Conservation (phyloP, 53 echinoderm and acorn worm genomes). For the Mesocentrotus franciscanus region DNA sequence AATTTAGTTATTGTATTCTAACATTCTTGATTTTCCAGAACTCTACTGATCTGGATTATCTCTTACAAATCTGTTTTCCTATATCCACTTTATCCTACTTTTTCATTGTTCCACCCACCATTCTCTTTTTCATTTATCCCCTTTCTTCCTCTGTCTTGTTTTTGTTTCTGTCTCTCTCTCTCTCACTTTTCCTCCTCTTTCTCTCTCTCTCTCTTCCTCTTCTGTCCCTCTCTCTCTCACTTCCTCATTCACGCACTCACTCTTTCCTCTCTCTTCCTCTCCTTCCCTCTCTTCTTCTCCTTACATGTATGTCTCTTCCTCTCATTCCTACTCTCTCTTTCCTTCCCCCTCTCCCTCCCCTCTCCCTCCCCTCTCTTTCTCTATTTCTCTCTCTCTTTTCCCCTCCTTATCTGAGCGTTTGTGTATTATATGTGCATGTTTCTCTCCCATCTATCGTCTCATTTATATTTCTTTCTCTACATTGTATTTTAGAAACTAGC, state of each 20-base stretch:
- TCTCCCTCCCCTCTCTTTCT: background rate
- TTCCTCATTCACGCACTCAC: background rate
- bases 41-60: background rate
- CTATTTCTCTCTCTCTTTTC: background rate
- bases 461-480: background rate
- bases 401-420: background rate
- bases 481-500: background rate
- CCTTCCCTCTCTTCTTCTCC: background rate
- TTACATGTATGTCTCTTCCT: background rate
- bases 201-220: too few species aligned
- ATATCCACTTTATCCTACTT: background rate
- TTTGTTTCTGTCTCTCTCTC: background rate
- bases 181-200: background rate
- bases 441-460: background rate
- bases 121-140: background rate
- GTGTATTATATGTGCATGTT: background rate
- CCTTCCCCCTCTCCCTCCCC: background rate
- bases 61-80: background rate
- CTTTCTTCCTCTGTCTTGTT: background rate
- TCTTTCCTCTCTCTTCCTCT: background rate
- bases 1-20: background rate
- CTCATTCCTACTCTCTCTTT: background rate
- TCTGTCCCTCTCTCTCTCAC: background rate
- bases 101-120: background rate
- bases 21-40: background rate